Conservation (phyloP, 2,888 invertebrate species). For the Chalcis sispes region DNA sequence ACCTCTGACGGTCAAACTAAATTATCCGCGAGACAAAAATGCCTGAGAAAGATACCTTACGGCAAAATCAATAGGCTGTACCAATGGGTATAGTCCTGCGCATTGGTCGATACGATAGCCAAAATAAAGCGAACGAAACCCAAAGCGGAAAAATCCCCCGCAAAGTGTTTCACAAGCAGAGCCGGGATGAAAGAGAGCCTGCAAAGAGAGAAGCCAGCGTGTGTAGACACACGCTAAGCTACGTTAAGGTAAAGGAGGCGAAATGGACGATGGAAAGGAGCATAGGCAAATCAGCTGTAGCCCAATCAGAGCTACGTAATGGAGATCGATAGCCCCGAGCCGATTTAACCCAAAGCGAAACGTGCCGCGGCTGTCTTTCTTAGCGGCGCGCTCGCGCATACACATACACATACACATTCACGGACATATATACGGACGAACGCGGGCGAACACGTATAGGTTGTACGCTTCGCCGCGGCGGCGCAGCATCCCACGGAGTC, state of each 20-base stretch:
- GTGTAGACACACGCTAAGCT: neutral
- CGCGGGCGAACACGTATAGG: neutral
- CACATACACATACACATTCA: neutral
- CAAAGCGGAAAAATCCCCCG: neutral
- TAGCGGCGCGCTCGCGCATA: neutral
- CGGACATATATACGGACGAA: neutral
- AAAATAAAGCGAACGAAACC: neutral
- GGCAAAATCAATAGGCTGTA: no score
- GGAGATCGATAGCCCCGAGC: constrained; percentile 70
- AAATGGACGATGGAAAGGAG: constrained; percentile 37
- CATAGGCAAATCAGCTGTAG: constrained; percentile 50
- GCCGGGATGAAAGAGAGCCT: neutral
- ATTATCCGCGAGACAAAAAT: neutral
- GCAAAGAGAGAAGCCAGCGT: neutral
- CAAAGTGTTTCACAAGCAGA: constrained; percentile 10
- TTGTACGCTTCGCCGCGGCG: constrained; percentile 41
- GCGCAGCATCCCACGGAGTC: constrained; percentile 10
- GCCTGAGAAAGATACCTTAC: neutral
- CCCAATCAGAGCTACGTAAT: constrained; percentile 69
- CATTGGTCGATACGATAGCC: neutral
- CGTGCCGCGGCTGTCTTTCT: constrained; percentile 24
- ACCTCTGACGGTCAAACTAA: constrained; percentile 13
- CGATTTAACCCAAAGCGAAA: constrained; percentile 61
- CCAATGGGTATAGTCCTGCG: no score
- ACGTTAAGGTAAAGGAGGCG: neutral